Evolutionary conservation across 2,888 invertebrate species (phyloP), one percentile per base, ranked within the genome.

Genomic region (Molorchus minor): DNA sequence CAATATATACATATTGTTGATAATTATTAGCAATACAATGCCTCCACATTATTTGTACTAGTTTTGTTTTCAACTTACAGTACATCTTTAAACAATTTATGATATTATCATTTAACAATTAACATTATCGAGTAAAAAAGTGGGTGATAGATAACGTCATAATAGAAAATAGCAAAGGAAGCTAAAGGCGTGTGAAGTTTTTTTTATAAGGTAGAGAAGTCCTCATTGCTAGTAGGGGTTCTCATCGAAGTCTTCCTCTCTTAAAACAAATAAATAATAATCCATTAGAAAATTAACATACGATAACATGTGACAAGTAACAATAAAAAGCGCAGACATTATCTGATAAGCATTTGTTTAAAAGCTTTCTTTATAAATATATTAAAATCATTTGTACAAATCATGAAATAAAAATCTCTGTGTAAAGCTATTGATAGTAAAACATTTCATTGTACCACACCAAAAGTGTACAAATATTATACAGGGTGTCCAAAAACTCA

Each of bases 171-270:
- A 53, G 54, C 52, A 56, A 58, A 52, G 15, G 40, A 65, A 62
- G 62, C 62, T 52, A 10, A 33, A 57, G 35, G 59, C 58, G 65
- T 63, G 62, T 45, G 30, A 60, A 44, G 12, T 8, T 17, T 53
- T 44, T 44, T 61, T 65, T 52, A 56, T 20, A 62, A 53, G 54
- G 44, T 58, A 41, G 58, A 59, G 49, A 56, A 52, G 41, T 52
- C 49, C 41, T 60, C 61, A 33, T 62, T 63, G 65, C 71, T 76
- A 77, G 61, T 76, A 77, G 46, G 74, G 71, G 61, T 75, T 76
- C 54, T 76, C 76, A 59, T 77, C 76, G 62, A 72, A 77, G 56
- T 77, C 76, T 65, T 77, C 76, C 47, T 76, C 76, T 67, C 77
- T 77, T 66, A 51, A 75, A 76, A 53, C 53, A 53, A 54, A 56